These are phyloP conservation scores for Numenius phaeopus DNA, from an alignment of 2,797 vertebrate species.

Conservation along the genomic window DNA sequence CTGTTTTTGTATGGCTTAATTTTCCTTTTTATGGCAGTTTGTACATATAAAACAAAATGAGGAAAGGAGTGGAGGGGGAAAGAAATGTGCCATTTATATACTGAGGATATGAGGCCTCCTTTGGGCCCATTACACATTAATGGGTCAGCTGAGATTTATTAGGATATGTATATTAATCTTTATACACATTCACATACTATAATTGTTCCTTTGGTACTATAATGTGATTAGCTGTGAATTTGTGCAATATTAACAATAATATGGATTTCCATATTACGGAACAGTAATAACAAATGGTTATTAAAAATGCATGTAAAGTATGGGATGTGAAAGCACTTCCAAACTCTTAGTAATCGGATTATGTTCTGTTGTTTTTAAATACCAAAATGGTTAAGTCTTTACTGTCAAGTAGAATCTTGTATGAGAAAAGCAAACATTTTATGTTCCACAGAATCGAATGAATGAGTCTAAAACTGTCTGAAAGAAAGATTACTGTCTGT, in stretches of 20 bases:
- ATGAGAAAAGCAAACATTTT: neutral
- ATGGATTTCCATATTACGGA: conserved; percentile 67
- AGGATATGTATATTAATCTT: conserved; percentile 83
- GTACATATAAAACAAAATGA: conserved; percentile 69
- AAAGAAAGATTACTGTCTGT: neutral
- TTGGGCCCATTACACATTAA: conserved; percentile 81
- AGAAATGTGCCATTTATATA: conserved; percentile 76
- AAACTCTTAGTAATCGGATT: conserved; percentile 15
- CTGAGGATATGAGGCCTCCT: conserved; percentile 75
- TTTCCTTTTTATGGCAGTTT: conserved; percentile 80
- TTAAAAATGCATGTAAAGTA: conserved; percentile 74
- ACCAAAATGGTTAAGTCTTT: conserved; percentile 10
- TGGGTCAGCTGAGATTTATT: conserved; percentile 81
- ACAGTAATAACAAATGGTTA: conserved; percentile 72
- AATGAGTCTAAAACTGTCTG: neutral
- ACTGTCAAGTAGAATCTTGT: neutral
- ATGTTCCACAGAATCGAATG: neutral
- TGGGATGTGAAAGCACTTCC: conserved; percentile 41
- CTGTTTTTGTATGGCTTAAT: conserved; percentile 75
- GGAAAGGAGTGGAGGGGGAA: conserved; percentile 47
- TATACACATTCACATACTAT: conserved; percentile 74
- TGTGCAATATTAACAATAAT: conserved; percentile 79
- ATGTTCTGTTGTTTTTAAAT: conserved; percentile 51
- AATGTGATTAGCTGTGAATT: conserved; percentile 80
- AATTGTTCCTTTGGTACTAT: conserved; percentile 79